Conservation (phyloP, 2,113 vertebrate genomes). For the Pachypanchax playfairii region DNA sequence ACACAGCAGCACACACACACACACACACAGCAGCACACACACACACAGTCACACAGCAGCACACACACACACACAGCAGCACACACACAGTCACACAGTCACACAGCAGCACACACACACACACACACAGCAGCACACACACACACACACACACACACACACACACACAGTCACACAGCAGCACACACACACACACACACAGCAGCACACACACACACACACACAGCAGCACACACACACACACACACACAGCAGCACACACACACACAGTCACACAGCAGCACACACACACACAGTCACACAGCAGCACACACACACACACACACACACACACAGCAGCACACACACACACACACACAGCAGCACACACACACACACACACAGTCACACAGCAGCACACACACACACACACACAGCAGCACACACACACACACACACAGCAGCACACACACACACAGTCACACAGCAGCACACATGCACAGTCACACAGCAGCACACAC, state of each 20-base stretch:
- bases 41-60: constrained; percentile 49
- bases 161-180: constrained; percentile 31
- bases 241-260: too few relatives aligned
- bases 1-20: constrained; percentile 26
- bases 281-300: constrained; percentile 67
- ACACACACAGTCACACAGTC: constrained; percentile 55
- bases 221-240: constrained; percentile 58
- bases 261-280: constrained; percentile 31
- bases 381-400: constrained; percentile 53
- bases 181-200: constrained; percentile 65
- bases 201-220: constrained; percentile 23
- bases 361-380: too few relatives aligned
- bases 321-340: constrained; percentile 36
- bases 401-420: too few relatives aligned
- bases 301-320: too few relatives aligned
- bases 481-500: constrained; percentile 60
- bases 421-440: constrained; percentile 27
- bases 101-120: constrained; percentile 58
- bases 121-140: constrained; percentile 61
- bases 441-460: constrained; percentile 63
- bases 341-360: constrained; percentile 66
- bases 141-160: too few relatives aligned
- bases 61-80: constrained; percentile 36
- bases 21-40: constrained; percentile 58
- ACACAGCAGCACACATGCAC: too few relatives aligned